Conservation (phyloP, 2,888 invertebrate species). For the Serripes groenlandicus region DNA sequence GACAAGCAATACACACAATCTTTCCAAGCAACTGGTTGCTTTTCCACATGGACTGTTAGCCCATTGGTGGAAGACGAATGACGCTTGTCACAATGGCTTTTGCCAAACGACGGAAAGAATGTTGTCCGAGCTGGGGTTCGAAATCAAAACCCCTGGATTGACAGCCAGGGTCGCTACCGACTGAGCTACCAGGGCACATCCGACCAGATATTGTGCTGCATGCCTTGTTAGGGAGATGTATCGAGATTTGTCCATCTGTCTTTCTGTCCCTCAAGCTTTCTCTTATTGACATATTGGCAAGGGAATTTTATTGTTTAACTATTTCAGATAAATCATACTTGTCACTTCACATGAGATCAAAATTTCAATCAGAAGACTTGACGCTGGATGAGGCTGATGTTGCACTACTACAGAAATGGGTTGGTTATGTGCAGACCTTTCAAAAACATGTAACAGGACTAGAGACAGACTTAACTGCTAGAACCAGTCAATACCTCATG, state of each 20-base stretch:
- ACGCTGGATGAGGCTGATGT: slow-evolving; percentile 41
- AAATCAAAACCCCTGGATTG: too few relatives aligned
- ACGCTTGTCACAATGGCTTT: too few relatives aligned
- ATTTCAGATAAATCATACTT: not conserved
- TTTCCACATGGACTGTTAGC: too few relatives aligned
- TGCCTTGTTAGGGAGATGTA: too few relatives aligned
- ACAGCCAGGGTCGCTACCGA: not conserved
- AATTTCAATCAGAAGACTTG: not conserved
- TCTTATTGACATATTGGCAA: not conserved
- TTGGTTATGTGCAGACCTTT: slow-evolving; percentile 54
- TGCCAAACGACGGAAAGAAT: too few relatives aligned
- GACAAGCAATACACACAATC: too few relatives aligned
- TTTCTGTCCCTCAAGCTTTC: not conserved
- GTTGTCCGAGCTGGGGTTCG: too few relatives aligned
- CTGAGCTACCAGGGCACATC: not conserved
- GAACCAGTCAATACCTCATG: slow-evolving; percentile 59
- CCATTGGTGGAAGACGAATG: too few relatives aligned
- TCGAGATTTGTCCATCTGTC: not conserved
- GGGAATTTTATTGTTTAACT: not conserved
- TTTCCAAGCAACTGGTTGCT: too few relatives aligned
- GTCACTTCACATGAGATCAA: not conserved
- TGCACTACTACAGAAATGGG: slow-evolving; percentile 40
- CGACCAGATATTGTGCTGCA: too few relatives aligned
- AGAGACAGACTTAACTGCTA: slow-evolving; percentile 53
- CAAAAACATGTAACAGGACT: slow-evolving; percentile 54